Base-by-base conservation (phyloP, 2,888 invertebrate genomes). In the Odontomyia ornata region DNA sequence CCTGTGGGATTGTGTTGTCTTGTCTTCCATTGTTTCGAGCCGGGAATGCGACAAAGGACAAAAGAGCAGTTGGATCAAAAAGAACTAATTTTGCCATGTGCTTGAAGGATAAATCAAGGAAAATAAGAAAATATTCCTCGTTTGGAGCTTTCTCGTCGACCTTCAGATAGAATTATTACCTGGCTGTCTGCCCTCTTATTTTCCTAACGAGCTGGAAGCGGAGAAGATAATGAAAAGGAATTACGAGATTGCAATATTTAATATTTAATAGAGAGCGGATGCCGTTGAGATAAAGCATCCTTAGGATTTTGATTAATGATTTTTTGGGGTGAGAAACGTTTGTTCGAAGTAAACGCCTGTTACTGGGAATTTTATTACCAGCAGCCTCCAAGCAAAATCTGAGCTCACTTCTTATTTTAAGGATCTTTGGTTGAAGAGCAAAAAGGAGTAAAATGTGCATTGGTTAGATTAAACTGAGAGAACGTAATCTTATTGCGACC, bases 11-110 rank as follows among this genome's bases (percentile, higher is more conserved):
- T 27, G 28, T 5, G 15, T 28, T 5, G 9, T 64, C 11, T 28
- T 28, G 64, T 28, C 36, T 36, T 36, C 9, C 36, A 36, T 36
- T 36, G 36, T 36, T 3, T 36, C 3, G 36, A 67, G 21, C 15
- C 13, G 46, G 23, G 18, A 23, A 1, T 23, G 46, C 46, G 2
- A 46, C 64, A 15, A 67, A 67, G 46, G 67, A 67, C 23, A 46
- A 64, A 9, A 15, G 43, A 67, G 21, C 67, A 27, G 21, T 21
- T n/a, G 67, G 67, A 67, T 67, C 43, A 67, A 67, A 36, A 67
- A 23, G 43, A 67, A 43, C 67, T 67, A 67, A 67, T 67, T 67
- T 43, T 27, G 67, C 67, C 11, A 15, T 21, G 67, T 67, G 23
- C 46, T 21, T 11, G 7, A 21, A 67, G 30, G 46, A 67, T 67